Conservation (phyloP, 2,797 vertebrate species). For the Dallia pectoralis region DNA sequence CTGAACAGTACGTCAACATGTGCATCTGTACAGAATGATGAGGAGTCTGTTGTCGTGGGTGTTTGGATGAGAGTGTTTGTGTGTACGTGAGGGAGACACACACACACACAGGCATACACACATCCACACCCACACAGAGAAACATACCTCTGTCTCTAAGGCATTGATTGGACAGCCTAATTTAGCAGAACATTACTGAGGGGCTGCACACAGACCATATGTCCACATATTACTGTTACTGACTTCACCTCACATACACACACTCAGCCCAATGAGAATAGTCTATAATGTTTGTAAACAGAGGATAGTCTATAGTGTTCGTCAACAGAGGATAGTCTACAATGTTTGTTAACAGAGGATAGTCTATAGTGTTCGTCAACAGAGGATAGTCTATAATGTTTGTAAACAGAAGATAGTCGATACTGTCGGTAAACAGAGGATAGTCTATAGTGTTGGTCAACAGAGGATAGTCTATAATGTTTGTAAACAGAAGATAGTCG, state of each 20-base stretch:
- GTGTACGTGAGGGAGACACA: constrained; percentile 6
- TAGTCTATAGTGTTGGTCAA: too few relatives aligned
- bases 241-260: constrained; percentile 18
- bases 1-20: not conserved
- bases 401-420: too few relatives aligned
- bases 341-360: too few relatives aligned
- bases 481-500: too few relatives aligned
- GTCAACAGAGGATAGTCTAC: too few relatives aligned
- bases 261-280: not conserved
- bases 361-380: too few relatives aligned
- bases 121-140: not conserved
- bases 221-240: constrained; percentile 23
- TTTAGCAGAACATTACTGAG: constrained; percentile 46
- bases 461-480: too few relatives aligned
- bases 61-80: not conserved
- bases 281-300: too few relatives aligned
- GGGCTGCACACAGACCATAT: constrained; percentile 54
- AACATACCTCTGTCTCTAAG: constrained; percentile 39
- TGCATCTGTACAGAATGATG: not conserved
- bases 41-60: not conserved
- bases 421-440: too few relatives aligned
- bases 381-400: too few relatives aligned
- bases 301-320: too few relatives aligned
- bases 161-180: constrained; percentile 49
- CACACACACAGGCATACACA: not conserved